Base-by-base conservation (phyloP, 2,888 invertebrate species). In the Lutraria lutraria region DNA sequence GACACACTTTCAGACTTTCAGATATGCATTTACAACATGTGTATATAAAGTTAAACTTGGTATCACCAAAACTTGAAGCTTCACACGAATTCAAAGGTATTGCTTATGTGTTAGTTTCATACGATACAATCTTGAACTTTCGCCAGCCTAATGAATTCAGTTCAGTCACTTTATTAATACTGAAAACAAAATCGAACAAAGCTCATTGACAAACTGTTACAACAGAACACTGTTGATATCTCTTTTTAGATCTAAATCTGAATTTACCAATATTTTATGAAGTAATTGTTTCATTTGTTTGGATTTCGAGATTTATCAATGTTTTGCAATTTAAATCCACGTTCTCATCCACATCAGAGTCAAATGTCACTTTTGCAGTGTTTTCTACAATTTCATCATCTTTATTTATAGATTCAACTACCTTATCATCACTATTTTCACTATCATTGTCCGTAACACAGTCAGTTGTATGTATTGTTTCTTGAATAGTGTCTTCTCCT, bases 261-360 rank as follows among this genome's bases (percentile, higher is more conserved):
- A 43, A 43, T 43, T 8, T 43, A 68, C 25, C 25, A 8, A 25
- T 25, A 25, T 68, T 8, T 25, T 68, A 4, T 68, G 63, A 25
- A 68, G 63, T 12, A 8, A 25, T 25, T n/a, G n/a, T 12, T 68
- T 68, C 63, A 12, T 25, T 68, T 25, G 25, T 68, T 68, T 68
- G 63, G 63, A 68, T n/a, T 68, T 68, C 63, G 0, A 68, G 63
- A 25, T 68, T 25, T 8, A 21, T 68, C 13, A 25, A 25, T n/a
- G n/a, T 68, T 25, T 68, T 68, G 25, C 25, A 0, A 68, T 12
- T 68, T 68, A 68, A 68, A 25, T 68, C 63, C 63, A 68, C 34
- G 34, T 76, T 76, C 25, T 76, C 76, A 76, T 76, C 31, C 19
- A 76, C 76, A 76, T 76, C 34, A 34, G 29, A 29, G 19, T 76